A percentile compares a stretch with the other conserved stretches of the same genome.
Conservation (phyloP, 2,888 invertebrate species). For the Axea sp. region DNA sequence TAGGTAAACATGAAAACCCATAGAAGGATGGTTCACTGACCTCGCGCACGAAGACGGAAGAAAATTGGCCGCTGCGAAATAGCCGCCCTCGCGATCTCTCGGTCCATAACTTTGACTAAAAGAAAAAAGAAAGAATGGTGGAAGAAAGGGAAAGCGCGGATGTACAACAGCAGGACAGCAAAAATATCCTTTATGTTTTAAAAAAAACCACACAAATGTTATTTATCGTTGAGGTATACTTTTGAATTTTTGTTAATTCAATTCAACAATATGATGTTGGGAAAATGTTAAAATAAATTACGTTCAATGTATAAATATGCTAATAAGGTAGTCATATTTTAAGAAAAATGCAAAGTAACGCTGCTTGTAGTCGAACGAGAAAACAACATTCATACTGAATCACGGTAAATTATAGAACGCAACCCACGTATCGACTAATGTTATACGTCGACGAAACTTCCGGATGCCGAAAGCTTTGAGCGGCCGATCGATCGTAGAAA, state of each 20-base stretch:
- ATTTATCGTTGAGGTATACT: too few species aligned
- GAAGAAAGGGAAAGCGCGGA: background rate
- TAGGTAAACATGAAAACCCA: conserved; percentile 37
- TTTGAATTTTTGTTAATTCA: too few species aligned
- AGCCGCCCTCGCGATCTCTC: conserved; percentile 6
- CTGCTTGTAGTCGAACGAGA: too few species aligned
- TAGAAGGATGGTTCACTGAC: conserved; percentile 47
- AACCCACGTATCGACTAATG: conserved; percentile 19
- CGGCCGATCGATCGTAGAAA: conserved; percentile 65
- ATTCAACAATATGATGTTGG: too few species aligned
- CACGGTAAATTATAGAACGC: conserved; percentile 1
- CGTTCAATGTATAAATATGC: too few species aligned
- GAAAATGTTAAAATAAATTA: too few species aligned
- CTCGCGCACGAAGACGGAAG: conserved; percentile 47
- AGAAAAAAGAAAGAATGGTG: background rate
- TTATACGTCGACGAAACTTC: conserved; percentile 62
- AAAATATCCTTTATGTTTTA: too few species aligned
- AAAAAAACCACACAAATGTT: too few species aligned
- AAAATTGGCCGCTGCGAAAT: conserved; percentile 22
- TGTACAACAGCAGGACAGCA: too few species aligned
- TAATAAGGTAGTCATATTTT: too few species aligned
- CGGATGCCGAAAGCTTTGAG: conserved; percentile 69
- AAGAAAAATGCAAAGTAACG: too few species aligned
- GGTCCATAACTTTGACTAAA: too few species aligned
- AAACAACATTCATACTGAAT: conserved; percentile 3